These are phyloP conservation scores for Phyllostomus hastatus DNA, from an alignment of 2,113 vertebrate species.

Conservation along the genomic window DNA sequence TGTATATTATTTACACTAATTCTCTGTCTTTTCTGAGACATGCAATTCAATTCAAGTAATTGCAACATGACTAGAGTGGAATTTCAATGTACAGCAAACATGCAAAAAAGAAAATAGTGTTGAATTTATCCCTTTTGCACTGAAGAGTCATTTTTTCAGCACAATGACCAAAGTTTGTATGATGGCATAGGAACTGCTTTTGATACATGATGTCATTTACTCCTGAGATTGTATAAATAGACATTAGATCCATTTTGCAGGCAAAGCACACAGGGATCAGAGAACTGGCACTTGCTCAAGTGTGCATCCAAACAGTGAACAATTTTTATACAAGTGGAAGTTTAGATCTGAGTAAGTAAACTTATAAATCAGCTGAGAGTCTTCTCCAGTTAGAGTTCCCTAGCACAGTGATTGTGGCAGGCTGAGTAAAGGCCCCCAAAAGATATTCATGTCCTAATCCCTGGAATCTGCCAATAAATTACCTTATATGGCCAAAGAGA, in stretches of 20 bases:
- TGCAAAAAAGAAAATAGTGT: background rate
- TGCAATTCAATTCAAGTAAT: background rate
- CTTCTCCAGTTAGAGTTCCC: background rate
- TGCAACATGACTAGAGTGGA: background rate
- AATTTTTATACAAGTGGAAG: background rate
- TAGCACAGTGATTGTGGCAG: background rate
- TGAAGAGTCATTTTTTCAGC: background rate
- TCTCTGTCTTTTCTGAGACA: background rate
- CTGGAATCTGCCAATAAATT: background rate
- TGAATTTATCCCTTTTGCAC: background rate
- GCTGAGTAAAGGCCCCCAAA: background rate
- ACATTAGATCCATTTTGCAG: background rate
- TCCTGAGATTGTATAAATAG: background rate
- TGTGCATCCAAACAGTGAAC: background rate
- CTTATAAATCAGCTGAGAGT: background rate
- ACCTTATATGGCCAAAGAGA: background rate
- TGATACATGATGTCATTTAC: background rate
- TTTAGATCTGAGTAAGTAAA: background rate
- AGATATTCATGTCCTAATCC: background rate
- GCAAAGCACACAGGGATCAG: background rate
- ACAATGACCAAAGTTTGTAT: background rate
- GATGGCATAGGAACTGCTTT: background rate
- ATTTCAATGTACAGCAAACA: background rate
- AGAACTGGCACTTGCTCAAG: background rate
- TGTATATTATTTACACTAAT: background rate